Evolutionary conservation across 2,888 invertebrate species (phyloP), one percentile per base, ranked within the genome.

Genomic region (Conomelus anceps): DNA sequence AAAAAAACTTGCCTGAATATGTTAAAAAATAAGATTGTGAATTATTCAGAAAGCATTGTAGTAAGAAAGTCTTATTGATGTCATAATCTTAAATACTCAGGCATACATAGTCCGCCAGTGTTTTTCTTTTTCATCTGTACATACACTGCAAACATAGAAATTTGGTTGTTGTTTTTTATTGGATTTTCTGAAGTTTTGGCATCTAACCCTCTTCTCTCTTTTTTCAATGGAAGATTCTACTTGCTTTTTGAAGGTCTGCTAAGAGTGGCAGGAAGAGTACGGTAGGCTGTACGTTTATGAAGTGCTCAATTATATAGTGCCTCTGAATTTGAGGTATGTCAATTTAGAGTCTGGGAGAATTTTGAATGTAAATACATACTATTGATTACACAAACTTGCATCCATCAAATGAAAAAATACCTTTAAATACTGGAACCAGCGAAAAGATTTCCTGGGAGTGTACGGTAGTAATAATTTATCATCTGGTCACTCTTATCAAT

Each of bases 391-490:
- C 41, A 89, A 88, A 24, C 86, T 22, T n/a, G 63, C 87, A 23
- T 90, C 87, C 23, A 90, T 17, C 34, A 90, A 85, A 85, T 88
- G 87, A 22, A 89, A 89, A 89, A 90, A 88, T 17, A 89, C 63
- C 22, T 90, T 90, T 22, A 88, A 88, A 23, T 90, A 90, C n/a
- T n/a, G n/a, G n/a, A n/a, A n/a, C 88, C 90, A 88, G 22, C 89
- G 63, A 22, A 90, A 20, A 22, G 90, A 88, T 86, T 90, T 90
- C 29, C 88, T 88, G 1, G 85, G 88, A n/a, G 86, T 86, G 22
- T 34, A n/a, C 87, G 87, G 24, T 22, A 85, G 86, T 23, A 23
- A 23, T 88, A 85, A 22, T 24, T 22, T n/a, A 90, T 23, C 88
- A 90, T 90, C 87, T 90, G 89, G 84, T 90, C 89, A 26, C 84